Percentiles rank a stretch among this genome's conserved stretches.
phyloP scores from a whole-genome alignment of 1,140 invertebrate genomes.

The Spodoptera litura region DNA sequence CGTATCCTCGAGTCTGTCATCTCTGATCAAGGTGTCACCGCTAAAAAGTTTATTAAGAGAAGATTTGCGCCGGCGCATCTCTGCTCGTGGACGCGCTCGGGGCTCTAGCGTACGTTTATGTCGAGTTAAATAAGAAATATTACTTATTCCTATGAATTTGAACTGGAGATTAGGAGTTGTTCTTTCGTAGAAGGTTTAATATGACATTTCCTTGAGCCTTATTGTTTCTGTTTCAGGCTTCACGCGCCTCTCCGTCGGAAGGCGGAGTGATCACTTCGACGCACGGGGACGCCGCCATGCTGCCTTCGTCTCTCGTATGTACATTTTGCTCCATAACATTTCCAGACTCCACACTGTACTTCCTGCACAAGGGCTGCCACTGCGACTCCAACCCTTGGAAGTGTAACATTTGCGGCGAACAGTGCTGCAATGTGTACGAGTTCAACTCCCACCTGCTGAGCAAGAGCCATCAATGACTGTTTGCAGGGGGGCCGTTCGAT shows the following conservation, averaged over 20 bases:
- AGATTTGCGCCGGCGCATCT: conserved; percentile 92
- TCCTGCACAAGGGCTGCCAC: conserved; percentile 98
- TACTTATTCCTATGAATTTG: conserved; percentile 11
- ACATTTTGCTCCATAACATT: conserved; percentile 97
- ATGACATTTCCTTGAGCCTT: background rate
- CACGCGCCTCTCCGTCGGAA: conserved; percentile 87
- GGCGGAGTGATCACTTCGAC: conserved; percentile 90
- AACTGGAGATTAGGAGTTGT: conserved; percentile 11
- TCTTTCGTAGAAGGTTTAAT: background rate
- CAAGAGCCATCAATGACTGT: conserved; percentile 94
- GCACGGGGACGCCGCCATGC: conserved; percentile 83
- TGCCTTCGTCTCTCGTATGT: conserved; percentile 89
- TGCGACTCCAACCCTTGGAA: conserved; percentile 98
- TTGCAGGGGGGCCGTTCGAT: conserved; percentile 80
- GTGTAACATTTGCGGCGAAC: conserved; percentile 98
- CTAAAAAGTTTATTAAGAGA: conserved; percentile 93
- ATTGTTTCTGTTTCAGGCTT: conserved; percentile 62
- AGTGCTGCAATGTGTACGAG: conserved; percentile 97
- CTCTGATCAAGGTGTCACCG: conserved; percentile 92
- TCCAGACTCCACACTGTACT: conserved; percentile 97
- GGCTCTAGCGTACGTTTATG: conserved; percentile 75
- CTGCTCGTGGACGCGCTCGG: conserved; percentile 86
- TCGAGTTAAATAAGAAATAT: conserved; percentile 29
- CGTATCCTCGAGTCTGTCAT: conserved; percentile 88
- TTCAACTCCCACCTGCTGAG: conserved; percentile 98